Conservation (phyloP, 2,888 invertebrate species). For the Oligia strigilis region DNA sequence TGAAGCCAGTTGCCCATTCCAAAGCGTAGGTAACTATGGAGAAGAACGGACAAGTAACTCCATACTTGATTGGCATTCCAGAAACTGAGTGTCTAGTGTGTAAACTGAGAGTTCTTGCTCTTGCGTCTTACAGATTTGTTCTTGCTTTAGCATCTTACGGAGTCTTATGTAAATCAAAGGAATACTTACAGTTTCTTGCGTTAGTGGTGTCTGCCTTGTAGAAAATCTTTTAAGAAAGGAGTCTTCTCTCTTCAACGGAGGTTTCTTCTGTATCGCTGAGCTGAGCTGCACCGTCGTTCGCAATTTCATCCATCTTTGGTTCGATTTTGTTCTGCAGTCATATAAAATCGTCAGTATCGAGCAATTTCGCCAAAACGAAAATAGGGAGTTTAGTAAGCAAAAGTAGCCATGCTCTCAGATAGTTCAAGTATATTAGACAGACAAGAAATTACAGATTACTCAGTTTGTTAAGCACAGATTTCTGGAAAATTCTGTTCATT, state of each 20-base stretch:
- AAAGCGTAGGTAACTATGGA: too few relatives aligned
- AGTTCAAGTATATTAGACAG: constrained; percentile 66
- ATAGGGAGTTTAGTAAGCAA: constrained; percentile 71
- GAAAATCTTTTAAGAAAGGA: constrained; percentile 98
- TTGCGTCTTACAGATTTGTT: not conserved
- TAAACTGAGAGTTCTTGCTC: not conserved
- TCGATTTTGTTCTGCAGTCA: constrained; percentile 95
- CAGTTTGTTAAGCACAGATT: constrained; percentile 60
- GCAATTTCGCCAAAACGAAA: constrained; percentile 25
- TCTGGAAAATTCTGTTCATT: constrained; percentile 66
- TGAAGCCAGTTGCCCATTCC: too few relatives aligned
- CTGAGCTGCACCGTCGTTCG: constrained; percentile 98
- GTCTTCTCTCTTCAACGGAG: constrained; percentile 97
- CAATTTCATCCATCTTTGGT: constrained; percentile 99
- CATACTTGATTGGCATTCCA: not conserved
- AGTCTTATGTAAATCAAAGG: not conserved
- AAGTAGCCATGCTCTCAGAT: constrained; percentile 79
- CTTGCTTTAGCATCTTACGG: not conserved
- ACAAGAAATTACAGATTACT: constrained; percentile 64
- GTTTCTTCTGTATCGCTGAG: constrained; percentile 97
- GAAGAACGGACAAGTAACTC: too few relatives aligned
- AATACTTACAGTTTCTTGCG: constrained; percentile 93
- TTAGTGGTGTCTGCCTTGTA: constrained; percentile 96
- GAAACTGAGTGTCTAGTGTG: not conserved
- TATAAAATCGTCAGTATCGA: constrained; percentile 62